A percentile compares a stretch with the other conserved stretches of the same genome.
phyloP scores from a whole-genome alignment of 2,888 invertebrate species.

The Leptinotarsa rubiginosa region DNA sequence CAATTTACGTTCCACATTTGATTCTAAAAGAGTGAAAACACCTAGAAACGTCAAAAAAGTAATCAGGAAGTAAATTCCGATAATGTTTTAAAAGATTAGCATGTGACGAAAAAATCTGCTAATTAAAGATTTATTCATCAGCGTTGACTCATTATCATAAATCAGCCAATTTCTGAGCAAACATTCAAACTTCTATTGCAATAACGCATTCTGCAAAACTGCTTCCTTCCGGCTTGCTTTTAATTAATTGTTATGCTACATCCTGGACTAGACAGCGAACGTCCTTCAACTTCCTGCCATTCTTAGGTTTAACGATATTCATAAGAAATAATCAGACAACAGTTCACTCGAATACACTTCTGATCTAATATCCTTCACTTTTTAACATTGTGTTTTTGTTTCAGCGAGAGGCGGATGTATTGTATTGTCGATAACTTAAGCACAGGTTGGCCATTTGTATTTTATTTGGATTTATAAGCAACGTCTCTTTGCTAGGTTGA shows the following conservation, averaged over 20 bases:
- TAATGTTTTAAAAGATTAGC: too few relatives aligned
- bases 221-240: conserved; percentile 6
- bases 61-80: too few relatives aligned
- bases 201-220: background rate
- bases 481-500: background rate
- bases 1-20: too few relatives aligned
- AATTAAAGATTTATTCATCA: too few relatives aligned
- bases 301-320: conserved; percentile 3
- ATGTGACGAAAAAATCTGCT: too few relatives aligned
- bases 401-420: conserved; percentile 10
- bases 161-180: background rate
- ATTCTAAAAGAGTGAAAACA: too few relatives aligned
- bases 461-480: background rate
- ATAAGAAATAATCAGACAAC: background rate
- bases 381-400: conserved; percentile 11
- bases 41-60: too few relatives aligned
- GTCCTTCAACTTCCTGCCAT: conserved; percentile 17
- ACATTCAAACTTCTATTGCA: too few relatives aligned
- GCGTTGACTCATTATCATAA: too few relatives aligned
- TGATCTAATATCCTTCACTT: background rate
- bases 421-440: background rate
- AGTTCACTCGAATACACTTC: background rate
- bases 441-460: background rate
- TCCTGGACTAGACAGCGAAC: background rate
- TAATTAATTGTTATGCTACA: conserved; percentile 6